Conservation (phyloP, 2,888 invertebrate species). For the Nezara viridula region DNA sequence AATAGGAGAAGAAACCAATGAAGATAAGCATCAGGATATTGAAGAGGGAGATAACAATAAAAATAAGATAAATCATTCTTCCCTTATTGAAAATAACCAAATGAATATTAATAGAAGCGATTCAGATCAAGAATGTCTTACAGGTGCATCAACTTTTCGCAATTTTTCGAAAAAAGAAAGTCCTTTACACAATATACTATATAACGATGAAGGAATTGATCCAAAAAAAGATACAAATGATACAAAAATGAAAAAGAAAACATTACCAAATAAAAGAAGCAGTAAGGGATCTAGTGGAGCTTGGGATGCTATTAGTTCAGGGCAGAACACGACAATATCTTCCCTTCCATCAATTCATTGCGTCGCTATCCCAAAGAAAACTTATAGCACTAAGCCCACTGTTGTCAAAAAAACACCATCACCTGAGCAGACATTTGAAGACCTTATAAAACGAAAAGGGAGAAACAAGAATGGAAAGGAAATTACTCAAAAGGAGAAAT, state of each 20-base stretch:
- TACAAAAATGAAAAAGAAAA: neutral
- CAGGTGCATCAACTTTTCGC: neutral
- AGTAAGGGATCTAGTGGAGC: constrained; percentile 18
- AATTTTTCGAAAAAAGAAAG: neutral
- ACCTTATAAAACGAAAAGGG: neutral
- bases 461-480: neutral
- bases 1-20: neutral
- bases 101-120: neutral
- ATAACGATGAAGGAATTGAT: neutral
- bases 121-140: neutral
- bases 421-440: neutral
- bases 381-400: neutral
- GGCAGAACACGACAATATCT: neutral
- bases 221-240: neutral
- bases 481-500: neutral
- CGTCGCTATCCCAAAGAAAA: neutral
- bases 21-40: neutral
- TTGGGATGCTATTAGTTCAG: neutral
- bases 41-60: neutral
- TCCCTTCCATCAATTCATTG: neutral
- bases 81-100: neutral
- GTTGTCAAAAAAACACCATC: neutral
- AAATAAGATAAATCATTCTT: neutral
- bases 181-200: neutral
- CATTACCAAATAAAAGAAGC: neutral